phyloP scores from a whole-genome alignment of 2,113 vertebrate species.

The Pollachius pollachius region DNA sequence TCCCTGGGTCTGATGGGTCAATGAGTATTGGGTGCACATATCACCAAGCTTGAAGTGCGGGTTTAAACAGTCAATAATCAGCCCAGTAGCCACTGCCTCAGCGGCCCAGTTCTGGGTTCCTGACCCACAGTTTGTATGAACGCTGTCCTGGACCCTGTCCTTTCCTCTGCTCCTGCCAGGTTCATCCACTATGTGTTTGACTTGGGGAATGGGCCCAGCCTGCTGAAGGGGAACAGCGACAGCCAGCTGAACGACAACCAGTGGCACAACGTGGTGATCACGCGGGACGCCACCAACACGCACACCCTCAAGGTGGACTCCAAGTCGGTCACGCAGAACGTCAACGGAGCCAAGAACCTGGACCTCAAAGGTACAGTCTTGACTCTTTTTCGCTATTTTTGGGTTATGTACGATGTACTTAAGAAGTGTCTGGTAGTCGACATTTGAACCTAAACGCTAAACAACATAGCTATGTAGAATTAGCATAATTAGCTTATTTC shows the following conservation, averaged over 20 bases:
- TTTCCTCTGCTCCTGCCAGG: constrained; percentile 57
- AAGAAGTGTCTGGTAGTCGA: too few relatives aligned
- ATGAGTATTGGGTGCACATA: too few relatives aligned
- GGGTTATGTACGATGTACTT: too few relatives aligned
- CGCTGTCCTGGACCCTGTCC: background rate
- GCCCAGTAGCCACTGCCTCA: too few relatives aligned
- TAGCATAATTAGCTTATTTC: too few relatives aligned
- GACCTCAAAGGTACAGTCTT: constrained; percentile 90
- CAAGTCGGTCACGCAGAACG: constrained; percentile 94
- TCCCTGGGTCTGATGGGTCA: too few relatives aligned
- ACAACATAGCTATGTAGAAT: too few relatives aligned
- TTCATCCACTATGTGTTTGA: constrained; percentile 97
- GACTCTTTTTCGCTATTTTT: too few relatives aligned
- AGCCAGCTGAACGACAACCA: constrained; percentile 93
- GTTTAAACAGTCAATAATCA: too few relatives aligned
- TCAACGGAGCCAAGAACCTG: constrained; percentile 96
- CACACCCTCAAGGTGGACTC: constrained; percentile 94
- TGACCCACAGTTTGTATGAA: too few relatives aligned
- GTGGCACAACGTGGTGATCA: constrained; percentile 96
- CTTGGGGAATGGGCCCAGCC: constrained; percentile 94
- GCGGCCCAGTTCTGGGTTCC: background rate
- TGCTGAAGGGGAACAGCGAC: constrained; percentile 96
- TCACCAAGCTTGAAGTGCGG: too few relatives aligned
- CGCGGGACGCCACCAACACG: constrained; percentile 89
- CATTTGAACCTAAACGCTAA: too few relatives aligned